Evolutionary conservation across 2,797 vertebrate genomes (phyloP).

Genomic region (Sternarchorhynchus goeldii): DNA sequence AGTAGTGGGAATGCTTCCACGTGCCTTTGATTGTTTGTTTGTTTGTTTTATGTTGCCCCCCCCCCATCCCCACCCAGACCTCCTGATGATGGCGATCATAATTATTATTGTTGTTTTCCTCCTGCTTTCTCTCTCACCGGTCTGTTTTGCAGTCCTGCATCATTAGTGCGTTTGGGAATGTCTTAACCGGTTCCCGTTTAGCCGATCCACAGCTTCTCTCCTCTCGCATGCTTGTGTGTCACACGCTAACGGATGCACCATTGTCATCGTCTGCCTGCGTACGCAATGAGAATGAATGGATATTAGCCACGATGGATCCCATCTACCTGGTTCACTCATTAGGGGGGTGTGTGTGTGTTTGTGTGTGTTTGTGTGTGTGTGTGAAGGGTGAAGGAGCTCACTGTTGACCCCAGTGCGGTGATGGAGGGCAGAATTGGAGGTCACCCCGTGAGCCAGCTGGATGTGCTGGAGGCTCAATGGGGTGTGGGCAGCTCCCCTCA

Average conservation of each 20-base stretch:
- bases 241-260: neutral
- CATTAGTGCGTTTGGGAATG: conserved; percentile 14
- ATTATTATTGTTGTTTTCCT: neutral
- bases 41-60: neutral
- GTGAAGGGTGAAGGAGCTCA: conserved; percentile 88
- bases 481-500: conserved; percentile 94
- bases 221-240: conserved; percentile 14
- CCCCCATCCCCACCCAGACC: neutral
- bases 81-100: neutral
- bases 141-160: conserved; percentile 10
- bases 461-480: conserved; percentile 94
- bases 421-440: conserved; percentile 81
- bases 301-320: neutral
- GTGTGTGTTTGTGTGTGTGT: conserved; percentile 22
- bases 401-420: conserved; percentile 72
- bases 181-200: conserved; percentile 3
- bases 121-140: conserved; percentile 9
- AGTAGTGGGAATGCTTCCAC: conserved; percentile 32
- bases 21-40: neutral
- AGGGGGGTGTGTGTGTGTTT: neutral
- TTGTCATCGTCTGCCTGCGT: conserved; percentile 5
- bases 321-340: neutral
- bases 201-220: neutral
- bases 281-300: neutral
- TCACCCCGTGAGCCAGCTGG: conserved; percentile 84